Conservation (phyloP, 2,888 invertebrate genomes). For the Oscheius sp. region DNA sequence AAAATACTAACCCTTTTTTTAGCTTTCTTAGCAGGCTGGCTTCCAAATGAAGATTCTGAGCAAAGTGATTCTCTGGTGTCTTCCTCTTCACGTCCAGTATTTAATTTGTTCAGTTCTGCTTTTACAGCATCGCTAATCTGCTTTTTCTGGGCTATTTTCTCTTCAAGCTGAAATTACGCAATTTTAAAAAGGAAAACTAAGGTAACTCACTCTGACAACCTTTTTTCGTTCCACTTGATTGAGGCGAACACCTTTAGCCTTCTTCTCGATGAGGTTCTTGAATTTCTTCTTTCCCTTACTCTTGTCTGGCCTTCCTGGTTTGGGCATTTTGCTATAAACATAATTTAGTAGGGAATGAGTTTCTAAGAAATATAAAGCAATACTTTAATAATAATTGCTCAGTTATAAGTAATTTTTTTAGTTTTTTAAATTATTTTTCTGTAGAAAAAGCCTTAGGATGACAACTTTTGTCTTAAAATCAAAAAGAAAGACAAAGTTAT, state of each 20-base stretch:
- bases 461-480: too few relatives aligned
- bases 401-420: not conserved
- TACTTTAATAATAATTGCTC: not conserved
- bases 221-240: slow-evolving; percentile 52
- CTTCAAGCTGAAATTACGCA: slow-evolving; percentile 38
- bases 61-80: slow-evolving; percentile 47
- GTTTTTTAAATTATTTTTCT: not conserved
- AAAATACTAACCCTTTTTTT: slow-evolving; percentile 37
- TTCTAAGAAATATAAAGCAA: not conserved
- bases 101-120: slow-evolving; percentile 43
- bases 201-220: slow-evolving; percentile 40
- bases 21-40: slow-evolving; percentile 49
- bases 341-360: not conserved
- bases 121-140: slow-evolving; percentile 45
- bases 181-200: not conserved
- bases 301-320: slow-evolving; percentile 11
- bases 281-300: slow-evolving; percentile 48
- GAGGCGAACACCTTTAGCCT: slow-evolving; percentile 52
- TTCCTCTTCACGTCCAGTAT: slow-evolving; percentile 39
- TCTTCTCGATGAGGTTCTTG: slow-evolving; percentile 52
- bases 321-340: slow-evolving; percentile 14
- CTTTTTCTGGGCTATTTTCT: slow-evolving; percentile 39
- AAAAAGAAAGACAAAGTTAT: too few relatives aligned
- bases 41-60: slow-evolving; percentile 56
- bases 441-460: too few relatives aligned